Conservation (phyloP, 2,797 vertebrate species). For the Notolabrus celidotus region DNA sequence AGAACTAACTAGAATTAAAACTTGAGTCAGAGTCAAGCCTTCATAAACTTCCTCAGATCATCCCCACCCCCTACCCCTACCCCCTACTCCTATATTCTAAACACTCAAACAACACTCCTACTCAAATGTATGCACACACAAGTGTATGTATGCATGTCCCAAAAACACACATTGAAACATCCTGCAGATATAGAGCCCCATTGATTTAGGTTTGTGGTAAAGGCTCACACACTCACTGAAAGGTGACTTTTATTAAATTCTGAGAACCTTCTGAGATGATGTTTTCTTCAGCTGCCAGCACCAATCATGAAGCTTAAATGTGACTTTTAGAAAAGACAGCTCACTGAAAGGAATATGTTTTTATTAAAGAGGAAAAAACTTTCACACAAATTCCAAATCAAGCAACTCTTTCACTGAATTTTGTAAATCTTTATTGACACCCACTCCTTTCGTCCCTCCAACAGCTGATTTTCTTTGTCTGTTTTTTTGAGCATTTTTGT, state of each 20-base stretch:
- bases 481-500: background rate
- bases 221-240: slow-evolving; percentile 62
- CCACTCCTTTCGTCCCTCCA: background rate
- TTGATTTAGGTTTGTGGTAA: slow-evolving; percentile 62
- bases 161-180: slow-evolving; percentile 2
- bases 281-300: slow-evolving; percentile 68
- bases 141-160: too few relatives aligned
- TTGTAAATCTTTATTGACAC: slow-evolving; percentile 8
- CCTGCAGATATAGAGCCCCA: slow-evolving; percentile 63
- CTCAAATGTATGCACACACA: slow-evolving; percentile 40
- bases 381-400: slow-evolving; percentile 20
- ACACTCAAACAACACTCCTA: slow-evolving; percentile 26
- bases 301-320: slow-evolving; percentile 37
- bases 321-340: slow-evolving; percentile 24
- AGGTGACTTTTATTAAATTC: slow-evolving; percentile 73
- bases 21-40: slow-evolving; percentile 44
- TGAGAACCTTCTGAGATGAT: slow-evolving; percentile 51
- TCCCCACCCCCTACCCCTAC: slow-evolving; percentile 5
- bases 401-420: slow-evolving; percentile 16
- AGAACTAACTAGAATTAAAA: slow-evolving; percentile 36
- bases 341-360: slow-evolving; percentile 44
- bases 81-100: slow-evolving; percentile 24
- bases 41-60: background rate
- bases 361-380: slow-evolving; percentile 22
- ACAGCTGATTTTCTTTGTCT: slow-evolving; percentile 24